Percentiles rank a stretch among this genome's conserved stretches.
phyloP scores from a whole-genome alignment of 2,113 vertebrate species.

The Rutilus rutilus region DNA sequence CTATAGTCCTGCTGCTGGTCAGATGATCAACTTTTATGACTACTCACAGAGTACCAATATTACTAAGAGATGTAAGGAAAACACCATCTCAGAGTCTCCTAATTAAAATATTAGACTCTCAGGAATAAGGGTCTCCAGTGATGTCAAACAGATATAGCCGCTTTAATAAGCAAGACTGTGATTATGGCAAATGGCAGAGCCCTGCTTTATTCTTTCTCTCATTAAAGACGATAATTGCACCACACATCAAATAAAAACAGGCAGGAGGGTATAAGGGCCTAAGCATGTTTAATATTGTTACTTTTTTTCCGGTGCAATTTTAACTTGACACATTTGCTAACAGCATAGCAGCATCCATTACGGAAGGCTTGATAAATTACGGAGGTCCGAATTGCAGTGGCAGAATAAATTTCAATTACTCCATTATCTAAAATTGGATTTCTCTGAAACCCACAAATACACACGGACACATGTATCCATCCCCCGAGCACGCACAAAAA shows the following conservation, averaged over 20 bases:
- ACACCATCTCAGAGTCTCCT: neutral
- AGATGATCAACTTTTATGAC: neutral
- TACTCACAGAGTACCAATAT: neutral
- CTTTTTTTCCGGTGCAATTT: slow-evolving; percentile 46
- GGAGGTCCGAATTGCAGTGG: slow-evolving; percentile 54
- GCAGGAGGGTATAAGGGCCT: slow-evolving; percentile 19
- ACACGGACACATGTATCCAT: slow-evolving; percentile 35
- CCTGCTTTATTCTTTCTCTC: neutral
- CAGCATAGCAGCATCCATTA: slow-evolving; percentile 52
- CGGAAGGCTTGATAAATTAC: slow-evolving; percentile 59
- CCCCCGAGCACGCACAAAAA: slow-evolving; percentile 13
- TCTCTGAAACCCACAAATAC: slow-evolving; percentile 59
- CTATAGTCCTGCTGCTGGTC: neutral
- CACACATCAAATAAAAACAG: slow-evolving; percentile 3
- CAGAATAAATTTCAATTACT: slow-evolving; percentile 69
- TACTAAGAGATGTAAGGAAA: neutral
- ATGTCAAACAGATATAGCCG: slow-evolving; percentile 14
- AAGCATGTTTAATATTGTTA: slow-evolving; percentile 41
- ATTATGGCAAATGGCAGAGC: neutral
- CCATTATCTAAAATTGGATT: slow-evolving; percentile 65
- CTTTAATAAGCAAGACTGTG: neutral
- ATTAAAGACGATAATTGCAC: slow-evolving; percentile 20
- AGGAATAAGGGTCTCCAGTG: slow-evolving; percentile 12
- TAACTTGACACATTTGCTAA: slow-evolving; percentile 32
- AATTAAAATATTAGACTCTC: slow-evolving; percentile 34